Evolutionary conservation across 2,888 invertebrate genomes (phyloP), one percentile per base, ranked within the genome.

Genomic region (Stenolophus ochropezus): DNA sequence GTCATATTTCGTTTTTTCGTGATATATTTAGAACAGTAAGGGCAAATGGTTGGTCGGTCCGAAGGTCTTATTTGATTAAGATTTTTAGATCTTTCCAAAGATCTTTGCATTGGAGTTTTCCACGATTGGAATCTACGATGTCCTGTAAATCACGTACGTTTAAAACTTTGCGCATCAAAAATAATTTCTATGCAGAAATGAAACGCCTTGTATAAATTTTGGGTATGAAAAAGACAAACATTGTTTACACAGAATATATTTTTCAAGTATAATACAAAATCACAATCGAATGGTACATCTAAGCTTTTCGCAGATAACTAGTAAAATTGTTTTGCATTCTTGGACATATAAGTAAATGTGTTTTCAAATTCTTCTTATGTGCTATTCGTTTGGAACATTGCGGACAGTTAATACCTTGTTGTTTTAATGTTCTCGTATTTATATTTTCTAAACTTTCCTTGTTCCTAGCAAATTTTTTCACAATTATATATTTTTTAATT

Each of bases 361-460:
- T 73, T 80, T 80, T 80, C 23, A 80, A 73, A 73, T 80, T 80
- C 73, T 56, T 73, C 73, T 80, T 80, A 49, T 80, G 47, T 53
- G 73, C 80, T 33, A 80, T 80, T 33, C 51, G 56, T 73, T 80
- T 80, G 16, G 33, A 71, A 80, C 80, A 80, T 80, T 51, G 73
- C 18, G 80, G 80, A 58, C 80, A 80, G 14, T 80, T 71, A 73
- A 80, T 80, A 11, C 51, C 53, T 33, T 51, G 16, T 4, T 69
- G 33, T 8, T 73, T 49, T 73, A 3, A 5, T 42, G 20, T 47
- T 20, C 16, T 8, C 0, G 61, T n/a, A 23, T 61, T 61, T 23
- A 27, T 33, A 11, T 16, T 73, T 47, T 49, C 18, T 53, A 16
- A 53, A 51, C 18, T 14, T 51, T 53, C 51, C 53, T 51, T 53